Evolutionary conservation across 1,140 invertebrate species (phyloP).

Genomic region (Amphibalanus amphitrite): DNA sequence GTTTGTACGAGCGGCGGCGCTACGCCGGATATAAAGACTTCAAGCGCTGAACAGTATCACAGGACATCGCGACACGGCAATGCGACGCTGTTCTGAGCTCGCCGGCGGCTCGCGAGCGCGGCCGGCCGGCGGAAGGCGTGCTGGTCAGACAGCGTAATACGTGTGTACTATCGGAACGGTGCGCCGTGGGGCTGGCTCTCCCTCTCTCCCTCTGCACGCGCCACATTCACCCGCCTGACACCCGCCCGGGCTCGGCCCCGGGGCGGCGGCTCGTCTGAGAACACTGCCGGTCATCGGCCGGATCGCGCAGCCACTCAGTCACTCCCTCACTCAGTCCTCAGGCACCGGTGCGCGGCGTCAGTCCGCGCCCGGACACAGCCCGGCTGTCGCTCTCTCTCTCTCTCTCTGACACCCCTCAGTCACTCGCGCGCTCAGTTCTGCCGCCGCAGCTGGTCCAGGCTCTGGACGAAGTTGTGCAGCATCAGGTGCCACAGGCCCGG

Average conservation of each 20-base stretch:
- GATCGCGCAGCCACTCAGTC: no score
- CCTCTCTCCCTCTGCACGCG: no score
- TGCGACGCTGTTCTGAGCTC: not conserved
- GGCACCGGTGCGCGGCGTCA: no score
- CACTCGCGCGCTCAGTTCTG: not conserved
- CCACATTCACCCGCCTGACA: no score
- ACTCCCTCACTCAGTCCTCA: not conserved
- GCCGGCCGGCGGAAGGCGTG: no score
- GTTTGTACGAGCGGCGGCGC: not conserved
- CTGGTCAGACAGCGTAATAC: not conserved
- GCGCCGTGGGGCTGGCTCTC: no score
- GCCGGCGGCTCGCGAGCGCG: not conserved
- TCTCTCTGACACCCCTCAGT: no score
- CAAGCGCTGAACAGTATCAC: not conserved
- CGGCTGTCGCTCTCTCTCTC: no score
- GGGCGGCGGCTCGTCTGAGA: not conserved
- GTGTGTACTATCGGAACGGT: no score
- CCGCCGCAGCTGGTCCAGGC: not conserved
- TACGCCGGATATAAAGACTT: not conserved
- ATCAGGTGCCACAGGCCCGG: conserved; percentile 27
- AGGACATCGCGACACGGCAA: not conserved
- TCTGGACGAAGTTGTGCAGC: conserved; percentile 28
- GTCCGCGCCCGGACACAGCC: no score
- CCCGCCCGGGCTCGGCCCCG: no score
- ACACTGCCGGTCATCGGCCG: not conserved